These are phyloP conservation scores for Nasua narica DNA, from an alignment of 2,797 vertebrate genomes.

Conservation along the genomic window DNA sequence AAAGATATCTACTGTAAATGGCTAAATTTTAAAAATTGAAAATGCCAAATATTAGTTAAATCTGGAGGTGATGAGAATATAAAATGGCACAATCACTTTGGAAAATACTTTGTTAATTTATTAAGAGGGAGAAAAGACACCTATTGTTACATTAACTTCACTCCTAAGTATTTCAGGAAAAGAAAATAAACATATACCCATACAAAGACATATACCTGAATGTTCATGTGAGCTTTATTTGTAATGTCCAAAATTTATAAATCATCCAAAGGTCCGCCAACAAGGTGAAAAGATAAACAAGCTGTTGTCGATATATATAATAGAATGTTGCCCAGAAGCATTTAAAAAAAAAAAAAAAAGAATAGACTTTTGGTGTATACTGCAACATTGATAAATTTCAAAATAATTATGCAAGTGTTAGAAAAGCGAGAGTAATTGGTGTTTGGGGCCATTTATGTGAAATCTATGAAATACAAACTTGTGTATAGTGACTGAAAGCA, in stretches of 20 bases:
- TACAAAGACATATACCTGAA: background rate
- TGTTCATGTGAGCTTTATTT: background rate
- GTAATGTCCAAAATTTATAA: background rate
- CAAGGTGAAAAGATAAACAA: background rate
- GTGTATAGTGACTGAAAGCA: background rate
- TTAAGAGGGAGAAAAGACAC: background rate
- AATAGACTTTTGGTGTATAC: background rate
- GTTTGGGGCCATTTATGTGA: background rate
- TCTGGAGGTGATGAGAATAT: background rate
- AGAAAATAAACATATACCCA: background rate
- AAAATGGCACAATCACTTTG: background rate
- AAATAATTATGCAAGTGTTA: background rate
- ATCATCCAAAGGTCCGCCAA: background rate
- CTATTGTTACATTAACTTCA: background rate
- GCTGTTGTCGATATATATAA: background rate
- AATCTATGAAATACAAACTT: background rate
- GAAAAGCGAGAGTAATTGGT: background rate
- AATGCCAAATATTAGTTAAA: background rate
- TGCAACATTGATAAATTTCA: background rate
- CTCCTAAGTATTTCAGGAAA: background rate
- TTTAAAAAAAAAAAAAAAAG: too few relatives aligned
- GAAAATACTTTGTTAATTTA: background rate
- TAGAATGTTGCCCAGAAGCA: background rate
- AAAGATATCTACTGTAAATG: too few relatives aligned
- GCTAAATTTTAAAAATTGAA: background rate